These are phyloP conservation scores for Perodicticus potto DNA, from an alignment of 2,797 vertebrate genomes.

Conservation along the genomic window DNA sequence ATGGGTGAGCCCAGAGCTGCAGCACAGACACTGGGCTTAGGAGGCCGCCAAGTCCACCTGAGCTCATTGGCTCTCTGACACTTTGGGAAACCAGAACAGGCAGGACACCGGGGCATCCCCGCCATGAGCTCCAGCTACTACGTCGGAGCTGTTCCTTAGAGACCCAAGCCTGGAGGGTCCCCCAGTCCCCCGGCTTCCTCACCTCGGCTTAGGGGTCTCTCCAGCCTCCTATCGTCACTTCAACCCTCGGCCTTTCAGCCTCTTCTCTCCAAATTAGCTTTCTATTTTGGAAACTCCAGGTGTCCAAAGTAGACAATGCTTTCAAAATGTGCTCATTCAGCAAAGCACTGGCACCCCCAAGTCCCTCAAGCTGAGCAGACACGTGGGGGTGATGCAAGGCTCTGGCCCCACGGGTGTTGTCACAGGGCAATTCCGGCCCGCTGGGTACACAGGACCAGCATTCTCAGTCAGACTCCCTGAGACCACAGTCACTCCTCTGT, in stretches of 20 bases:
- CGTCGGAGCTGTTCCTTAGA: background rate
- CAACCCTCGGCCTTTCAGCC: background rate
- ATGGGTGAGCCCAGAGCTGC: background rate
- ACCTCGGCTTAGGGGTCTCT: background rate
- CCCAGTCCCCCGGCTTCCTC: background rate
- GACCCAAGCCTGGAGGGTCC: background rate
- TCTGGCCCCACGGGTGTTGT: background rate
- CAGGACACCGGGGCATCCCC: background rate
- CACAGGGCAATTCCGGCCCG: fast-evolving
- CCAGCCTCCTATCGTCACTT: background rate
- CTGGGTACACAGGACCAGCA: background rate
- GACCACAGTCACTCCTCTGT: background rate
- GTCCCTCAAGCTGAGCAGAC: background rate
- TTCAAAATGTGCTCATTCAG: background rate
- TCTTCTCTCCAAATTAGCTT: background rate
- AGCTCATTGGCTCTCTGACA: background rate
- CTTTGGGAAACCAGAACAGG: background rate
- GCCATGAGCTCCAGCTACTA: fast-evolving
- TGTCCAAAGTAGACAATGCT: background rate
- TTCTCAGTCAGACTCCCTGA: background rate
- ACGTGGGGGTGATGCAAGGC: fast-evolving
- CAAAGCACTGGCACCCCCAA: background rate
- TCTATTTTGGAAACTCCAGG: background rate
- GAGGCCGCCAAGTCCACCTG: background rate
- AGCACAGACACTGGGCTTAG: background rate